Base-by-base conservation (phyloP, 1,140 invertebrate genomes). In the Bombus waltoni region DNA sequence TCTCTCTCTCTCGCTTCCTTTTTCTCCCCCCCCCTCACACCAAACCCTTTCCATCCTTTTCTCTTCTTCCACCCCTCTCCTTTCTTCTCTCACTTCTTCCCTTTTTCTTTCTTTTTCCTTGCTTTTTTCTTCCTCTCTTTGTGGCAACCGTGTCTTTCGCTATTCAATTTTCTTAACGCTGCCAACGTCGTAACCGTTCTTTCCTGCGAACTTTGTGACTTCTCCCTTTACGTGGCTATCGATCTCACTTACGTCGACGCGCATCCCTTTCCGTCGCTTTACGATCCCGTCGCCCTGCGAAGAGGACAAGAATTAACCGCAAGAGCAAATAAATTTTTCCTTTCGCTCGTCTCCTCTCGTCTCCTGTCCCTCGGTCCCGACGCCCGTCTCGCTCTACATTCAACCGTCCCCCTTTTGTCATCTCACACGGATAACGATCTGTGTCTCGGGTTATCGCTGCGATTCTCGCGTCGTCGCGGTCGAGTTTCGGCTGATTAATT, bases 401-500 rank as follows among this genome's bases (percentile, higher is more conserved):
- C 65, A 22, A 66, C 15, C 13, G 32, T 3, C 10, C 42, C 73
- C 8, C 1, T 71, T 65, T 35, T 53, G 32, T 8, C 57, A 22
- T n/a, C n/a, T 8, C 25, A 42, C 40, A 71, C n/a, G n/a, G 28
- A 11, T 28, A 25, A 70, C 68, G 22, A 25, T 15, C 35, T 22
- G 28, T 28, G 2, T 28, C 42, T 13, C 42, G 40, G 11, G 25
- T 53, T 38, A 8, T 28, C 35, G 8, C n/a, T 32, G n/a, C n/a
- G 73, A 65, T 81, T 57, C 70, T 59, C 32, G 28, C 32, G 18
- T 32, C 15, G 40, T 59, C 77, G 53, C 57, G 74, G 75, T 53
- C 83, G 65, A 66, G 53, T 32, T 65, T 59, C 32, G 85, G 75
- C 77, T 83, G 91, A 93, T 92, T 92, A 93, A 92, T 92, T 92